Evolutionary conservation across 2,797 vertebrate genomes (phyloP).

Genomic region (Enteromius afrohamiltoni): DNA sequence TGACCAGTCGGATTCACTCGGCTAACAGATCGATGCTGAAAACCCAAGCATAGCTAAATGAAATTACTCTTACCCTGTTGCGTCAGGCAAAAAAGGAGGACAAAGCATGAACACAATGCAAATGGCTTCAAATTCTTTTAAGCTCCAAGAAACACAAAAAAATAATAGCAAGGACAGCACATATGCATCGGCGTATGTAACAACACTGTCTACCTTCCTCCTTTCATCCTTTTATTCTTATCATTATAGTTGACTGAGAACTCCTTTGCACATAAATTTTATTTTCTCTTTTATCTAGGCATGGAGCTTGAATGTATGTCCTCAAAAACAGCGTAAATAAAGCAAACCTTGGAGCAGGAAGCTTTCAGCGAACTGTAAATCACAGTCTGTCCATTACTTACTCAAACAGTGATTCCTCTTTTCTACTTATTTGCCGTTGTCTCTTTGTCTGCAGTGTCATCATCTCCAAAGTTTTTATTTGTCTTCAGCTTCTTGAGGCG

Average conservation of each 20-base stretch:
- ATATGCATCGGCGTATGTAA: neutral
- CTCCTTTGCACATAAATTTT: neutral
- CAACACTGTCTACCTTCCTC: slow-evolving; percentile 29
- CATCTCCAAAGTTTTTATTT: slow-evolving; percentile 60
- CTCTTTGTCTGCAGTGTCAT: slow-evolving; percentile 40
- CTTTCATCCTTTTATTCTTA: slow-evolving; percentile 14
- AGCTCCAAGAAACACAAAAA: slow-evolving; percentile 4
- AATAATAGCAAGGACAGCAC: neutral
- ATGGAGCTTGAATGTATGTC: neutral
- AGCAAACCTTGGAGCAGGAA: slow-evolving; percentile 37
- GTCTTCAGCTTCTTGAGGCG: slow-evolving; percentile 45
- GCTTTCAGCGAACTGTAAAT: slow-evolving; percentile 60
- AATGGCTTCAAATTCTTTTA: slow-evolving; percentile 9
- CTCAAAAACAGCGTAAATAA: neutral
- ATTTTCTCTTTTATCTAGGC: neutral
- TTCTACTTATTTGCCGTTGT: slow-evolving; percentile 52
- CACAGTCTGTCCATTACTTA: slow-evolving; percentile 61
- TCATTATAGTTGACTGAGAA: slow-evolving; percentile 1
- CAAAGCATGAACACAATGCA: slow-evolving; percentile 56
- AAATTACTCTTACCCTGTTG: slow-evolving; percentile 72
- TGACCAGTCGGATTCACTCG: slow-evolving; percentile 66
- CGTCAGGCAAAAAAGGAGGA: slow-evolving; percentile 55
- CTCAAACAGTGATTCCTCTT: neutral
- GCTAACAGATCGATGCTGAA: slow-evolving; percentile 71
- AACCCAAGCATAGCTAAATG: slow-evolving; percentile 68